A percentile compares a stretch with the other conserved stretches of the same genome.
Evolutionary conservation across 1,140 invertebrate species (phyloP).

Genomic region (Aphidius gifuensis): DNA sequence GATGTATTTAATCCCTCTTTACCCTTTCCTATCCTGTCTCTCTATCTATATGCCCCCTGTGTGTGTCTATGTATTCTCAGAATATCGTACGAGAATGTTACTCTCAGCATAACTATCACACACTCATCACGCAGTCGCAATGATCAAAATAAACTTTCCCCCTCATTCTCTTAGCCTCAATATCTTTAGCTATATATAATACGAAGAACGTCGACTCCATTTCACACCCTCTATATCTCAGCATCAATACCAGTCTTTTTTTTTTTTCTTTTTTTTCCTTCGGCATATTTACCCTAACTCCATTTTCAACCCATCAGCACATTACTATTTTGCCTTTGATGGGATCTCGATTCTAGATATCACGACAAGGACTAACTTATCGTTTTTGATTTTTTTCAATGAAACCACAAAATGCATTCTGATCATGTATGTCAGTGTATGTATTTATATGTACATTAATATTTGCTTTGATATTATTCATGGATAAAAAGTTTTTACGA

Average conservation of each 20-base stretch:
- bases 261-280: no score
- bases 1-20: conserved; percentile 16
- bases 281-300: not conserved
- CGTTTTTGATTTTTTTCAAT: conserved; percentile 15
- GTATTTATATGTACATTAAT: not conserved
- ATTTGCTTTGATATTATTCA: no score
- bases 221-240: conserved; percentile 13
- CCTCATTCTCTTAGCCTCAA: conserved; percentile 2
- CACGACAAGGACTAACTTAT: conserved; percentile 13
- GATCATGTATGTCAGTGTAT: conserved; percentile 13
- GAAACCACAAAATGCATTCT: conserved; percentile 12
- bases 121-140: not conserved
- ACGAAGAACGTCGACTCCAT: conserved; percentile 17
- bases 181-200: conserved; percentile 19
- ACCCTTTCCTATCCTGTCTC: not conserved
- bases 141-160: not conserved
- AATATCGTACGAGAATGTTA: not conserved
- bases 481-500: no score
- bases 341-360: conserved; percentile 17
- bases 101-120: not conserved
- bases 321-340: conserved; percentile 24
- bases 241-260: conserved; percentile 9
- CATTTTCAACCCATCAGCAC: not conserved
- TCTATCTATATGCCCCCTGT: not conserved
- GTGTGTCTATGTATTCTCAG: no score